Conservation (phyloP, 2,888 invertebrate species). For the Trachelus stipa region DNA sequence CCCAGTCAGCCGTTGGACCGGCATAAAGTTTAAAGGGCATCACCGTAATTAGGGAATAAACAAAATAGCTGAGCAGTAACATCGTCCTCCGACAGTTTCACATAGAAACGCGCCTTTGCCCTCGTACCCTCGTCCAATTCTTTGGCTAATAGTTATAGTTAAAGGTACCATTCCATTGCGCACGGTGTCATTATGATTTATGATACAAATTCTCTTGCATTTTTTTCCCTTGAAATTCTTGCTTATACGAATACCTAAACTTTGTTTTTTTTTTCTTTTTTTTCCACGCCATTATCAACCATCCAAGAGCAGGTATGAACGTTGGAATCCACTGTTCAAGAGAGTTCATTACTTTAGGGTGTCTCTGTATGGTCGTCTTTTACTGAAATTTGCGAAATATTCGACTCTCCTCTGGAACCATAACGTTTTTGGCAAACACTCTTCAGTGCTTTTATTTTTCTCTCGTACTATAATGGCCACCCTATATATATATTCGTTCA, state of each 20-base stretch:
- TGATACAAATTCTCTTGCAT: neutral
- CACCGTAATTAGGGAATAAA: conserved; percentile 9
- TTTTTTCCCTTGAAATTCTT: neutral
- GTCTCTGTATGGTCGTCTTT: neutral
- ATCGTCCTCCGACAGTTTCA: neutral
- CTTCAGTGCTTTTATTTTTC: too few relatives aligned
- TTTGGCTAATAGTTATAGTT: neutral
- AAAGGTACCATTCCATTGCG: neutral
- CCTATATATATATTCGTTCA: neutral
- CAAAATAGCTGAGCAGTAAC: neutral
- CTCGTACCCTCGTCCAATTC: neutral
- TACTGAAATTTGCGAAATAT: conserved; percentile 1
- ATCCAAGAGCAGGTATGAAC: neutral
- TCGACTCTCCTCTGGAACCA: neutral
- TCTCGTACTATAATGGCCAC: neutral
- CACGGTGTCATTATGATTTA: neutral
- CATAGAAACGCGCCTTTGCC: neutral
- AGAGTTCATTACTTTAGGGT: neutral
- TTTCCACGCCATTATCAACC: neutral
- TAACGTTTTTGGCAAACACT: conserved; percentile 6
- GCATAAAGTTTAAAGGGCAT: conserved; percentile 2
- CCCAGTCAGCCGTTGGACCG: neutral
- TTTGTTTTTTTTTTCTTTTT: neutral
- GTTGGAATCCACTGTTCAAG: neutral
- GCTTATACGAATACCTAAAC: neutral